A percentile compares a stretch with the other conserved stretches of the same genome.
These are phyloP conservation scores for Paradoxurus hermaphroditus DNA, from an alignment of 2,113 vertebrate species.

Conservation along the genomic window DNA sequence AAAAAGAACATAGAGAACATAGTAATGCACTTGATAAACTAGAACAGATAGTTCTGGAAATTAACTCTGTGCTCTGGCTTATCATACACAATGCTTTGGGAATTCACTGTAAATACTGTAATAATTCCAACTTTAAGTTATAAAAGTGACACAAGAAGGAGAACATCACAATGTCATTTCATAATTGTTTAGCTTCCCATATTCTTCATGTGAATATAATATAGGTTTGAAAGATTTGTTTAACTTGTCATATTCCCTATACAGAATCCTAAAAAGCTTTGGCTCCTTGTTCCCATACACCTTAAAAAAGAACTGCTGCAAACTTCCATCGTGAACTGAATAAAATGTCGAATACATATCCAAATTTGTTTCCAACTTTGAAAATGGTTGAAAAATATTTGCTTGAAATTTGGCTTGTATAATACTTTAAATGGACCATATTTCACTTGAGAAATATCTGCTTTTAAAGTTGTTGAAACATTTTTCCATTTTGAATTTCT, in stretches of 20 bases:
- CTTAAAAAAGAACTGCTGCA: conserved; percentile 1
- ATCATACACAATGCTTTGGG: neutral
- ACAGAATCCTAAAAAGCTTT: neutral
- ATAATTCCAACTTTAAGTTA: conserved; percentile 7
- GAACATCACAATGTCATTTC: neutral
- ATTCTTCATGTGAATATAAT: neutral
- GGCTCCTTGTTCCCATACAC: neutral
- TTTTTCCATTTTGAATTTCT: conserved; percentile 62
- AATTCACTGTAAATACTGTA: neutral
- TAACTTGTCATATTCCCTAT: neutral
- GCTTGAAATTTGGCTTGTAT: conserved; percentile 28
- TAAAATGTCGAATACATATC: conserved; percentile 15
- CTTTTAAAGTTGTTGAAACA: conserved; percentile 50
- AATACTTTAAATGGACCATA: conserved; percentile 54
- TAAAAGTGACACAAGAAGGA: neutral
- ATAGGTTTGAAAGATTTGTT: neutral
- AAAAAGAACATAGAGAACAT: neutral
- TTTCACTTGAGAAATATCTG: conserved; percentile 55
- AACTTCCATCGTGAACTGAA: neutral
- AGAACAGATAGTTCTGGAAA: neutral
- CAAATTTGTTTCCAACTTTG: conserved; percentile 36
- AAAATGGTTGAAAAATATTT: conserved; percentile 55
- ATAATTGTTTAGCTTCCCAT: neutral
- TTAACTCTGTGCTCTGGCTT: conserved; percentile 14
- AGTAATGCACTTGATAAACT: neutral